A percentile compares a stretch with the other conserved stretches of the same genome.
Evolutionary conservation across 2,797 vertebrate genomes (phyloP).

Genomic region (Silurus aristotelis): DNA sequence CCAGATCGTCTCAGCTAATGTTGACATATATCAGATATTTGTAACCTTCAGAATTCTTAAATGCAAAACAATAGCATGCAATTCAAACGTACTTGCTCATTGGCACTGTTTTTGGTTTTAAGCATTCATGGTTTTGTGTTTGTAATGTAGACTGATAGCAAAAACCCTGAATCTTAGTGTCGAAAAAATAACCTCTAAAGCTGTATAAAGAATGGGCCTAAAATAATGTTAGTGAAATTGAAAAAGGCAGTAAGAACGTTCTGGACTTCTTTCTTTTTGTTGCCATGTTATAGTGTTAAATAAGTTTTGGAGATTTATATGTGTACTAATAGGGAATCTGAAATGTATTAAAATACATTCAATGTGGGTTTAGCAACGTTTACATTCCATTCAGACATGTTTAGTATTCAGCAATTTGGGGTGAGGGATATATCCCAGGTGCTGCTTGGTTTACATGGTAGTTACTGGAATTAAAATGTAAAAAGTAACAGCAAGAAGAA

Average conservation of each 20-base stretch:
- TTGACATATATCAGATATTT: neutral
- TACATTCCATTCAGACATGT: neutral
- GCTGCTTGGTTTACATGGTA: neutral
- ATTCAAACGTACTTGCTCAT: neutral
- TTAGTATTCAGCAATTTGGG: neutral
- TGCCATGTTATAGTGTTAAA: neutral
- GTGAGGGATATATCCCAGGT: neutral
- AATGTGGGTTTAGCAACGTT: neutral
- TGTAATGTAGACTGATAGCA: neutral
- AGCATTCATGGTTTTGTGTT: slow-evolving; percentile 58
- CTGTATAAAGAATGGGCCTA: neutral
- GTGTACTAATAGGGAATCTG: neutral
- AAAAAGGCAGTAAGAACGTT: neutral
- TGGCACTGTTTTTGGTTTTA: neutral
- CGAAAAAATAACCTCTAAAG: too few relatives aligned
- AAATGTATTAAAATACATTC: too few relatives aligned
- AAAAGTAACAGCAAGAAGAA: neutral
- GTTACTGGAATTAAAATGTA: neutral
- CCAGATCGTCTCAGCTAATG: neutral
- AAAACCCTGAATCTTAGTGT: neutral
- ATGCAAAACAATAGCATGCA: neutral
- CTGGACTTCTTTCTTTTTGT: neutral
- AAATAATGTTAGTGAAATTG: neutral
- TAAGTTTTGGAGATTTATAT: neutral
- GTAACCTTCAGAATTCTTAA: neutral